phyloP scores from a whole-genome alignment of 1,140 invertebrate species.

The Cherax destructor region DNA sequence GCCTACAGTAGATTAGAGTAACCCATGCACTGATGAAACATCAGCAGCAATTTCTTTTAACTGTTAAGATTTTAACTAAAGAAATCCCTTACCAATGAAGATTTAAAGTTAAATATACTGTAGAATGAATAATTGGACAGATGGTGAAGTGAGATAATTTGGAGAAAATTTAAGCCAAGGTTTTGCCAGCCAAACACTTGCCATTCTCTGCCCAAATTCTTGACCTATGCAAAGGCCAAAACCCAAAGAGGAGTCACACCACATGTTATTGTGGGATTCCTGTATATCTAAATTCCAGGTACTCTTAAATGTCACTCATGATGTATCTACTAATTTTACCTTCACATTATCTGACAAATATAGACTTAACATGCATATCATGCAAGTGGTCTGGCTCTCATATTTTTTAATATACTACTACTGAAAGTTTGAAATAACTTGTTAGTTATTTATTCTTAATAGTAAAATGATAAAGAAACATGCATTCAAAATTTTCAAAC shows the following conservation, averaged over 20 bases:
- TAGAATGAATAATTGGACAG: neutral
- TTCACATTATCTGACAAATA: neutral
- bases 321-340: conserved; percentile 63
- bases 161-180: conserved; percentile 25
- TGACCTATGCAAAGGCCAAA: conserved; percentile 29
- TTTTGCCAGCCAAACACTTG: conserved; percentile 58
- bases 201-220: conserved; percentile 32
- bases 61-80: neutral
- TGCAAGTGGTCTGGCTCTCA: conserved; percentile 47
- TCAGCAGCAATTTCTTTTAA: neutral
- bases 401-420: neutral
- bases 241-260: conserved; percentile 14
- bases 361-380: conserved; percentile 39
- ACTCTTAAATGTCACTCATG: conserved; percentile 35
- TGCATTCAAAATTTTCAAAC: neutral
- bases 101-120: neutral
- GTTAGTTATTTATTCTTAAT: neutral
- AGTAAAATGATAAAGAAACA: neutral
- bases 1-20: conserved; percentile 25
- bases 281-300: neutral
- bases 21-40: conserved; percentile 7
- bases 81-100: neutral
- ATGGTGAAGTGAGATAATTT: neutral
- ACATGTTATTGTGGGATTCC: conserved; percentile 9
- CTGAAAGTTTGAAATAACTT: neutral